Base-by-base conservation (phyloP, 2,113 vertebrate genomes). In the Carassius auratus region DNA sequence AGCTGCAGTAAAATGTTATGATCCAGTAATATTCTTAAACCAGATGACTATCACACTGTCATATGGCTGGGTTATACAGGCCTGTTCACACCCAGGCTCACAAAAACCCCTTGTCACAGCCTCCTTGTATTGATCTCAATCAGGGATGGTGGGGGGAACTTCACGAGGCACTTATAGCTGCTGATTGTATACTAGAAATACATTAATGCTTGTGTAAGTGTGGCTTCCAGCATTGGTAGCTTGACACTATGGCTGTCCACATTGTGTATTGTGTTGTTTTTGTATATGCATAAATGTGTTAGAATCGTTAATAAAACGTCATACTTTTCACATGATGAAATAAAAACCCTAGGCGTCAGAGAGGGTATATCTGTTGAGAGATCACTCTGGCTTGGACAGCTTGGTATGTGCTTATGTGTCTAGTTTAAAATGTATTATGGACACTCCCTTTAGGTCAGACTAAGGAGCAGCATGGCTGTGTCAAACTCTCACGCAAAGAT, bases 251-350 rank as follows among this genome's bases (percentile, higher is more conserved):
- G 15, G 17, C 36, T 21, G 64, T 66, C n/a, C 30, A 50, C 7
- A 69, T 33, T 71, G 57, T 50, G 66, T 62, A 36, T 30, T 74
- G 66, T 52, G 82, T 57, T 81, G 23, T 30, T 5, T 21, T 15
- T 36, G 3, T 36, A 15, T 55, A 8, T 66, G 42, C 8, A 12
- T 86, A 19, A 26, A 23, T 12, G 59, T 55, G 48, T 62, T 14
- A 61, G 76, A 12, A 14, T 61, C 21, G 50, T 36, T 86, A 45
- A 83, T 87, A 90, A 86, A 87, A 85, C 74, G 84, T 89, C 85
- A 78, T 84, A 88, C 88, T 88, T 89, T 77, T 88, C 81, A 78
- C 85, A 85, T 7, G 3, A 76, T 80, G 69, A 69, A 85, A 86
- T 82, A 55, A 64, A 81, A 76, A 64, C 48, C 21, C 45, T 68